phyloP scores from a whole-genome alignment of 23 tunicate species.

The Diplosoma virens region DNA sequence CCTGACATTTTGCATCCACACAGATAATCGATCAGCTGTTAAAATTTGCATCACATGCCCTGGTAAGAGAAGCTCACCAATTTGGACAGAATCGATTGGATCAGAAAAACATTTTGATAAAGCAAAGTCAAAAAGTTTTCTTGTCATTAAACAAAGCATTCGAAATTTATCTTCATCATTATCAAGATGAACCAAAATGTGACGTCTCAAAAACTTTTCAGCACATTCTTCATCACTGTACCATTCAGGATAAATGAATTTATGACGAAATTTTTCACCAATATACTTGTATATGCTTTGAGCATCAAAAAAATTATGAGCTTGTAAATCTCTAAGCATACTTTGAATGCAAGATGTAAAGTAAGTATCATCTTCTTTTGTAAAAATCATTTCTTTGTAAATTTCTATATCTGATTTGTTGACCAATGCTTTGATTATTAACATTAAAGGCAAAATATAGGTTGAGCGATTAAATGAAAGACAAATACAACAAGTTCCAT shows the following conservation, averaged over 20 bases:
- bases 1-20: slow-evolving; percentile 45
- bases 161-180: slow-evolving; percentile 74
- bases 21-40: slow-evolving; percentile 48
- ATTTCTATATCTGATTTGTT: slow-evolving; percentile 55
- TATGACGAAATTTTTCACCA: slow-evolving; percentile 72
- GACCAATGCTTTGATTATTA: slow-evolving; percentile 64
- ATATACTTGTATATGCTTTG: slow-evolving; percentile 43
- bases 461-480: slow-evolving; percentile 48
- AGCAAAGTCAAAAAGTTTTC: slow-evolving; percentile 79
- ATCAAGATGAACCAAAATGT: slow-evolving; percentile 63
- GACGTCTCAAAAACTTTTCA: slow-evolving; percentile 33
- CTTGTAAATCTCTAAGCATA: slow-evolving; percentile 65
- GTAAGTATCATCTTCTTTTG: slow-evolving; percentile 64
- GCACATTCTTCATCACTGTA: slow-evolving; percentile 52
- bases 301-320: slow-evolving; percentile 30
- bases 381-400: slow-evolving; percentile 55
- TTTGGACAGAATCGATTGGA: slow-evolving; percentile 72
- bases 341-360: slow-evolving; percentile 72
- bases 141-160: slow-evolving; percentile 57
- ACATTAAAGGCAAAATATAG: slow-evolving; percentile 74
- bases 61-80: slow-evolving; percentile 80
- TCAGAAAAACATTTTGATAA: slow-evolving; percentile 73
- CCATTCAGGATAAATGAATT: slow-evolving; percentile 58
- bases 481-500: slow-evolving; percentile 62
- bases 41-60: slow-evolving; percentile 86